phyloP scores from a whole-genome alignment of 2,888 invertebrate species.

The Trachelus troglodyta region DNA sequence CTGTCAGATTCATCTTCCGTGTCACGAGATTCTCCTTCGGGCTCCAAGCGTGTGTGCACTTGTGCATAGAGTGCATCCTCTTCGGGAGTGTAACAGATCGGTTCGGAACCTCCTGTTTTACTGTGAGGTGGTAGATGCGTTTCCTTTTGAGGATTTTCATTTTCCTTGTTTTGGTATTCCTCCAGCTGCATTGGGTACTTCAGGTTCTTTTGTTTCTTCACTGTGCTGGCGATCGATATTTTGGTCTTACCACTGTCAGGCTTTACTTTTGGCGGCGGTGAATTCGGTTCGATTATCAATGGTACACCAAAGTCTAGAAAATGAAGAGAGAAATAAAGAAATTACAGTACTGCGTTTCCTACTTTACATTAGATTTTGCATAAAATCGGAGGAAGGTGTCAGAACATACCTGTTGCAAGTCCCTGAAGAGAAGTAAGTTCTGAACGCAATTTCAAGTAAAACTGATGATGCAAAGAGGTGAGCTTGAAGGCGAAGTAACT shows the following conservation, averaged over 20 bases:
- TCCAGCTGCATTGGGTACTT: conserved; percentile 67
- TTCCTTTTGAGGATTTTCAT: conserved; percentile 71
- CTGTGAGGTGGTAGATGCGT: conserved; percentile 24
- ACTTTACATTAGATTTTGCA: background rate
- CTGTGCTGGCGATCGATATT: conserved; percentile 52
- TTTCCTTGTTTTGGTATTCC: conserved; percentile 76
- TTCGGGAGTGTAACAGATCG: conserved; percentile 49
- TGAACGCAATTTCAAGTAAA: conserved; percentile 78
- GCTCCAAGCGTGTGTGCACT: conserved; percentile 54
- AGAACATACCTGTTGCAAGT: conserved; percentile 58
- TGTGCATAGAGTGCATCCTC: conserved; percentile 61
- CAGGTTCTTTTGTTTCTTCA: conserved; percentile 41
- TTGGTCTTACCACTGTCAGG: conserved; percentile 52
- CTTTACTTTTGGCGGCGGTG: conserved; percentile 47
- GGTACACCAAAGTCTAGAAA: conserved; percentile 63
- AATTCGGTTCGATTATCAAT: conserved; percentile 47
- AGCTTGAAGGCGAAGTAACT: conserved; percentile 82
- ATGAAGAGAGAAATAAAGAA: background rate
- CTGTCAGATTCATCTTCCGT: conserved; percentile 61
- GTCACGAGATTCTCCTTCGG: conserved; percentile 61
- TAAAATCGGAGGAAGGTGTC: background rate
- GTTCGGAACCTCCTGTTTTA: conserved; percentile 30
- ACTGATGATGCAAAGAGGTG: conserved; percentile 82
- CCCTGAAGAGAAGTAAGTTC: conserved; percentile 74
- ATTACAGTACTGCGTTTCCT: background rate